Evolutionary conservation across 64 coral and sea anemone genomes (phyloP).

Genomic region (Montipora foliosa): DNA sequence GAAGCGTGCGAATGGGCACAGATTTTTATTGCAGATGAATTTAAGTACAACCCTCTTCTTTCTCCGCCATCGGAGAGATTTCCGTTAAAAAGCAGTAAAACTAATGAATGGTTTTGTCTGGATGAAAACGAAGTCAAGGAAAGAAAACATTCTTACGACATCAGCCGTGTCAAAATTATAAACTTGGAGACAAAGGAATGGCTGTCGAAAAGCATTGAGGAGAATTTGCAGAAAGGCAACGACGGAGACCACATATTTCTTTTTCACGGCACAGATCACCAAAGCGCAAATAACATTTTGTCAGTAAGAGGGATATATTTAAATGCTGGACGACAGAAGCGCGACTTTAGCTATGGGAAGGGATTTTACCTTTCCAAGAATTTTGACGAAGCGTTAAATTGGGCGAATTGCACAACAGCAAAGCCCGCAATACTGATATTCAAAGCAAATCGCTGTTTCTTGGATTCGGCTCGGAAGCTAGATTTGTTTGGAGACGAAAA

Average conservation of each 20-base stretch:
- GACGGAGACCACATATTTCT: constrained; percentile 19
- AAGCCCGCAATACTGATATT: no score
- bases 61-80: background rate
- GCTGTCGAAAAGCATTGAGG: background rate
- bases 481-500: no score
- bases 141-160: background rate
- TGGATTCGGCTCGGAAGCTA: no score
- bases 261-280: constrained; percentile 87
- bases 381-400: constrained; percentile 31
- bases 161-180: background rate
- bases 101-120: constrained; percentile 9
- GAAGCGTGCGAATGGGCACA: constrained; percentile 46
- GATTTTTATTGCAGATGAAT: constrained; percentile 26
- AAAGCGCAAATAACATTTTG: constrained; percentile 72
- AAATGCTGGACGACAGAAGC: no score
- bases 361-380: no score
- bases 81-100: background rate
- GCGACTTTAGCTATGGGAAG: no score
- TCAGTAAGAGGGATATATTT: constrained; percentile 33
- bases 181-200: constrained; percentile 15
- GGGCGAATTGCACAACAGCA: background rate
- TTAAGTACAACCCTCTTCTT: constrained; percentile 32
- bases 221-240: background rate
- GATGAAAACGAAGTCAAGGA: background rate
- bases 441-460: no score